Base-by-base conservation (phyloP, 2,888 invertebrate genomes). In the Hemicrepidius hirtus region DNA sequence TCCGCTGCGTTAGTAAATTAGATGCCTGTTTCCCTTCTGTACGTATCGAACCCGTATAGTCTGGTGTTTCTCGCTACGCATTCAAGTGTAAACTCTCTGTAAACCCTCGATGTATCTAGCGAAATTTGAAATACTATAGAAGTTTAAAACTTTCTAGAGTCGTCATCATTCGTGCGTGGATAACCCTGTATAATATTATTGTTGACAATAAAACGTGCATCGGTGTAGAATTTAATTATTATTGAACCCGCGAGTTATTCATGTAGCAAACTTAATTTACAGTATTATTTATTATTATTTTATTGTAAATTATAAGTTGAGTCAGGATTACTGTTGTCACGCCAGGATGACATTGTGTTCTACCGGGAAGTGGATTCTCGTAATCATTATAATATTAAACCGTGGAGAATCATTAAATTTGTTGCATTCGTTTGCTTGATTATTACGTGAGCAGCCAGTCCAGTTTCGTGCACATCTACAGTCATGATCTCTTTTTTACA, bases 341-440 rank as follows among this genome's bases (percentile, higher is more conserved):
- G 67, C 24, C 59, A 66, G 62, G 59, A 62, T 75, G 73, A 75
- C 73, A 75, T 57, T 73, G 65, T 69, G 49, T 53, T 71, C 57
- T 63, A 63, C 65, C 70, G 62, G 74, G 62, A 67, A 74, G 53
- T 71, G 67, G 50, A 67, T 67, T 67, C 55, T 50, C 46, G 20
- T 63, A 57, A 57, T 57, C 37, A 46, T 70, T 70, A 50, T 63
- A 70, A 70, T 70, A 69, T 69, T 64, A 63, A n/a, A 69, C 35
- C 57, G 53, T 37, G 18, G 57, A 57, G 57, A 57, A 57, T 57
- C 57, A 57, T 57, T 57, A 57, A 37, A 57, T 35, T 57, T 57
- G 57, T 18, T 57, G 57, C 57, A 57, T 57, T 57, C 57, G 57
- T 57, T 37, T 35, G 57, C 57, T 57, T 20, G 37, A 53, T 37